Base-by-base conservation (phyloP, 2,888 invertebrate species). In the Nycteola revayana region DNA sequence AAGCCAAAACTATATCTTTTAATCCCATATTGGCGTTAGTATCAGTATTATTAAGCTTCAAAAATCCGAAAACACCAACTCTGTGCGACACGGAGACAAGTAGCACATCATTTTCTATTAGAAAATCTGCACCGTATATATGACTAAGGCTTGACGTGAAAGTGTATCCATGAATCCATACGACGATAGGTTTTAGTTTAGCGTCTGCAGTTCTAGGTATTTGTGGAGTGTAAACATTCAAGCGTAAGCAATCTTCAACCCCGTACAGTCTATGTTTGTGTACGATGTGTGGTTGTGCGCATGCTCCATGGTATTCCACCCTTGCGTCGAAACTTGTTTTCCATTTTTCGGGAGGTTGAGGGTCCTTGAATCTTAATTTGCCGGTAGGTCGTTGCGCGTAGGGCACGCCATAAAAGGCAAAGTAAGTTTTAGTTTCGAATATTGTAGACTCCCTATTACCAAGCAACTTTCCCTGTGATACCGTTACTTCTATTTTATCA, bases 171-270 rank as follows among this genome's bases (percentile, higher is more conserved):
- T 89, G 89, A 25, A 87, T 67, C 80, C 80, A 89, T 7, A 89
- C 71, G 25, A 87, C 61, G 1, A 86, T 78, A 4, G 87, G 49
- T 47, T 68, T 78, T 6, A 49, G 36, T 6, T 42, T 34, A 8
- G 41, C 36, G 8, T 43, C 48, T 14, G 39, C 41, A 7, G 20
- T 25, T 27, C 68, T 74, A 0, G 74, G 73, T 39, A 91, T 53
- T 36, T 66, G 65, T 1, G 92, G 92, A 3, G 92, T 90, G 60
- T 91, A 94, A 3, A 94, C 91, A 64, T 94, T 94, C n/a, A 94
- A 57, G 53, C 90, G 90, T 0, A 94, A 85, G 52, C 94, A 94
- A 60, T 92, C 90, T 69, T 92, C 92, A 28, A 71, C 72, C 3
- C 92, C 92, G 58, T 68, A 81, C 10, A 72, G 10, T 1, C 59